These are phyloP conservation scores for Lathronympha strigana DNA, from an alignment of 2,888 invertebrate genomes.

Conservation along the genomic window DNA sequence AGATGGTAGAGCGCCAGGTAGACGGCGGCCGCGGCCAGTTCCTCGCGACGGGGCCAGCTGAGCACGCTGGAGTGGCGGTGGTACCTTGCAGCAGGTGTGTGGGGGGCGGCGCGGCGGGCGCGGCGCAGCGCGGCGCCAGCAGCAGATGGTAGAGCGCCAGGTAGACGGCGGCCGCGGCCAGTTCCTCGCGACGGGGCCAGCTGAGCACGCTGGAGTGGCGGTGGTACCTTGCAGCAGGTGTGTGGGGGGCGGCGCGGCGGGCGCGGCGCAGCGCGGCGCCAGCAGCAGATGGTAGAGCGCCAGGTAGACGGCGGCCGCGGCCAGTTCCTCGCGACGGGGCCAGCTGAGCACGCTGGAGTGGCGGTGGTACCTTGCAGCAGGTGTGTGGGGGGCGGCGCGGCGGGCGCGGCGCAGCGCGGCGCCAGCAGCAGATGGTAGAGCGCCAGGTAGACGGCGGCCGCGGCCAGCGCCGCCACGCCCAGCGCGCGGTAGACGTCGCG, in stretches of 20 bases:
- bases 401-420: slow-evolving; percentile 88
- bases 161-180: slow-evolving; percentile 68
- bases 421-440: slow-evolving; percentile 90
- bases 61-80: too few species aligned
- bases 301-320: slow-evolving; percentile 78
- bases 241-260: slow-evolving; percentile 80
- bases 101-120: slow-evolving; percentile 84
- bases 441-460: slow-evolving; percentile 88
- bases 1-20: slow-evolving; percentile 87
- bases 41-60: slow-evolving; percentile 58
- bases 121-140: slow-evolving; percentile 86
- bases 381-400: slow-evolving; percentile 86
- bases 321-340: slow-evolving; percentile 57
- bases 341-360: too few species aligned
- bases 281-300: slow-evolving; percentile 86
- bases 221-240: slow-evolving; percentile 85
- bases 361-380: slow-evolving; percentile 86
- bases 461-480: slow-evolving; percentile 86
- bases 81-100: slow-evolving; percentile 85
- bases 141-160: slow-evolving; percentile 86
- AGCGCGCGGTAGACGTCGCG: slow-evolving; percentile 86
- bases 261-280: slow-evolving; percentile 86
- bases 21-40: slow-evolving; percentile 52
- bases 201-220: slow-evolving; percentile 64
- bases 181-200: slow-evolving; percentile 84